phyloP scores from a whole-genome alignment of 2,113 vertebrate genomes.

The Dinomys branickii region DNA sequence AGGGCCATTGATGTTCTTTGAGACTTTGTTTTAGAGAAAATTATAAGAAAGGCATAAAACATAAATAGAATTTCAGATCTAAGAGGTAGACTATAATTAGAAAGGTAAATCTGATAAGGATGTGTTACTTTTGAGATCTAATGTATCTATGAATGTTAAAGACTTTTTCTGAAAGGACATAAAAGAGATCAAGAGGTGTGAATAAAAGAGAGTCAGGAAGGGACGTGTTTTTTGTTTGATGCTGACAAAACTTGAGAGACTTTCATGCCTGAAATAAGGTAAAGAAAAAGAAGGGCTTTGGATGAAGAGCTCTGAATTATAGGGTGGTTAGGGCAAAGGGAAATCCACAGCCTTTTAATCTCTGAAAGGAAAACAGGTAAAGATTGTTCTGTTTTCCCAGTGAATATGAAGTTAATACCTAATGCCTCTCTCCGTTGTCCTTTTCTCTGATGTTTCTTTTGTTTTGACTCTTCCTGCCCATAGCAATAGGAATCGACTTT shows the following conservation, averaged over 20 bases:
- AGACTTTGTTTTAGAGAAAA: slow-evolving; percentile 66
- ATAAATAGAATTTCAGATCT: slow-evolving; percentile 64
- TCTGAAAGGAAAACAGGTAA: slow-evolving; percentile 52
- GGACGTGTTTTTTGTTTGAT: slow-evolving; percentile 63
- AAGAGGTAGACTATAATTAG: slow-evolving; percentile 65
- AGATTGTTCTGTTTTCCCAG: slow-evolving; percentile 56
- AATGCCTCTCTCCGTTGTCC: slow-evolving; percentile 75
- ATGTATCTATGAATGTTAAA: slow-evolving; percentile 55
- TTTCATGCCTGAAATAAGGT: slow-evolving; percentile 60
- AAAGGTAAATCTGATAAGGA: slow-evolving; percentile 62
- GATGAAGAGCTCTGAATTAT: slow-evolving; percentile 60
- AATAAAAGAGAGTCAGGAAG: slow-evolving; percentile 67
- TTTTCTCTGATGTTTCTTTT: slow-evolving; percentile 81
- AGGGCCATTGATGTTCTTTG: slow-evolving; percentile 67
- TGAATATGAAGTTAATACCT: slow-evolving; percentile 81
- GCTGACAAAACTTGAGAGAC: slow-evolving; percentile 53
- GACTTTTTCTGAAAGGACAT: slow-evolving; percentile 66
- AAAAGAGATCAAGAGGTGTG: slow-evolving; percentile 68
- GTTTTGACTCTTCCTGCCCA: slow-evolving; percentile 83
- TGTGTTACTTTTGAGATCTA: slow-evolving; percentile 60
- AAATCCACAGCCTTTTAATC: slow-evolving; percentile 59
- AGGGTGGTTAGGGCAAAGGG: slow-evolving; percentile 30
- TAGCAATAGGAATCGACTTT: slow-evolving; percentile 81
- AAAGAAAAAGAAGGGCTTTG: slow-evolving; percentile 66
- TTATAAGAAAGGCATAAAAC: slow-evolving; percentile 64